Conservation (phyloP, 2,113 vertebrate genomes). For the Prunella himalayana region DNA sequence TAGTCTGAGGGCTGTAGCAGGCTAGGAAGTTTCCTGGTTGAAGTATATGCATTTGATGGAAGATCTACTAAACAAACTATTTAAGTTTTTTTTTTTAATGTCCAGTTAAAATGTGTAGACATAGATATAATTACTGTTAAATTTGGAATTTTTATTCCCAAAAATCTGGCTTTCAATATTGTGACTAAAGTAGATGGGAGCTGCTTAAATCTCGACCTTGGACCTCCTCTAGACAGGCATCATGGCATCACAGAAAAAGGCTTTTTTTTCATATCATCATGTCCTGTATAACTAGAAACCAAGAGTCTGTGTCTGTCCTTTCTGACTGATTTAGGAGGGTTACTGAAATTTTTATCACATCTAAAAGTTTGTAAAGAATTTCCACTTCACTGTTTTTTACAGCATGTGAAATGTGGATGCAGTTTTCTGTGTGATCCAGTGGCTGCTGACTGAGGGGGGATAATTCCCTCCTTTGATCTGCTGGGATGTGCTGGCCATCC, state of each 20-base stretch:
- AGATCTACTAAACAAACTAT: neutral
- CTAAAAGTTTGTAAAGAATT: neutral
- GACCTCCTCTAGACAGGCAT: neutral
- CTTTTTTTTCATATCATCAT: neutral
- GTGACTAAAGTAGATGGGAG: neutral
- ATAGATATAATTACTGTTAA: neutral
- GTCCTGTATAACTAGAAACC: neutral
- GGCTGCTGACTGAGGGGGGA: neutral
- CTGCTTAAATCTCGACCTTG: neutral
- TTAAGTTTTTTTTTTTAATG: neutral
- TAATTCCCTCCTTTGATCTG: neutral
- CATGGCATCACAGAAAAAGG: neutral
- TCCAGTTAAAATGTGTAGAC: neutral
- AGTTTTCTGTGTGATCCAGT: neutral
- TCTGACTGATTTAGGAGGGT: neutral
- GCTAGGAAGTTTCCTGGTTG: neutral
- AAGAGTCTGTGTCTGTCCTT: neutral
- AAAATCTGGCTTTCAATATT: neutral
- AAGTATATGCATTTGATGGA: neutral
- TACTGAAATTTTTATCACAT: neutral
- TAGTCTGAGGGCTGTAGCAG: neutral
- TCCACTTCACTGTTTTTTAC: neutral
- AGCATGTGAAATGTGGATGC: rapidly evolving
- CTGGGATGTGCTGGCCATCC: neutral
- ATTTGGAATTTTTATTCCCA: neutral